Evolutionary conservation across 2,113 vertebrate genomes (phyloP).

Genomic region (Casuarius casuarius): DNA sequence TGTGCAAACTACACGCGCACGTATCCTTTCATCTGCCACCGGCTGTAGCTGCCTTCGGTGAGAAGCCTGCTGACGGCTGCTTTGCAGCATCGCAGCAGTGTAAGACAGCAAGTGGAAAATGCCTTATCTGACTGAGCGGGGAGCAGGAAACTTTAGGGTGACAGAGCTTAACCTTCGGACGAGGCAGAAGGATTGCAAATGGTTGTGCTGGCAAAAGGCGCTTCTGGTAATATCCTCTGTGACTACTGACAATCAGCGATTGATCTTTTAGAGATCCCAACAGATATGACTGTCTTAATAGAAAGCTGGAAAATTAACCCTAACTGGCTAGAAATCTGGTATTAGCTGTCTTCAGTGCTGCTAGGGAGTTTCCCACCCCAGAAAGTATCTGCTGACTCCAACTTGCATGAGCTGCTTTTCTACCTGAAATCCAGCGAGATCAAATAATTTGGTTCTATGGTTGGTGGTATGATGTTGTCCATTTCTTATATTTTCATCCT

Average conservation of each 20-base stretch:
- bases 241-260: background rate
- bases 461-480: background rate
- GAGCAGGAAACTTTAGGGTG: background rate
- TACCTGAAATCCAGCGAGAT: background rate
- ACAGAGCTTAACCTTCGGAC: background rate
- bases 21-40: constrained; percentile 44
- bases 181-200: background rate
- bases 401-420: background rate
- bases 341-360: background rate
- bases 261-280: background rate
- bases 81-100: background rate
- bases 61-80: constrained; percentile 14
- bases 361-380: background rate
- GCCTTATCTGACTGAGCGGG: background rate
- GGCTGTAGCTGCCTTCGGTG: background rate
- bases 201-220: background rate
- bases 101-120: background rate
- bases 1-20: background rate
- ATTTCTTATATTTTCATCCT: background rate
- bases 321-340: background rate
- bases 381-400: background rate
- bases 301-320: background rate
- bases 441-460: background rate
- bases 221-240: background rate
- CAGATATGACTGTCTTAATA: background rate